Base-by-base conservation (phyloP, 2,113 vertebrate genomes). In the Sander lucioperca region DNA sequence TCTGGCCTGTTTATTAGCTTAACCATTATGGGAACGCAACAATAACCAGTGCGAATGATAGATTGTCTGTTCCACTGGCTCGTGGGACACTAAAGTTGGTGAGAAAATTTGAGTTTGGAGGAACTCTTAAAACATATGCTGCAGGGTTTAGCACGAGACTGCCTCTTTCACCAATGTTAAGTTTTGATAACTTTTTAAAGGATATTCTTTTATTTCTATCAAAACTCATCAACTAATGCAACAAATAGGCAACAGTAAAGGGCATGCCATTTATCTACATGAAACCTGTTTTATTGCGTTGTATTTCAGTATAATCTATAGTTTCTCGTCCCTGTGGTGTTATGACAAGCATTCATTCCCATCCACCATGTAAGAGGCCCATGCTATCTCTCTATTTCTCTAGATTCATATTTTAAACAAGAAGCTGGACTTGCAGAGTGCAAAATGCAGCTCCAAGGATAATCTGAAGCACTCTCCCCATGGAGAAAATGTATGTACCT, bases 341-440 rank as follows among this genome's bases (percentile, higher is more conserved):
- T 56, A 14, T 39, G 33, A 53, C 1, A 58, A 68, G 30, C 39
- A 27, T 64, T 78, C 21, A 53, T 33, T 36, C 67, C 16, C 36
- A 62, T 70, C 19, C 73, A n/a, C 33, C 25, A 19, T 80, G 47
- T 65, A 90, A 92, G 47, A 67, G 50, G 56, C 67, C 57, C 79
- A 83, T 61, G 61, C 71, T 89, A 68, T 92, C 74, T 94, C 72
- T 95, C 85, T 91, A 91, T 95, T 90, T 89, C 96, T 97, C 94
- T 97, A 99, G 97, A 97, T 96, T 96, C 97, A 96, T 83, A 97
- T 98, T 96, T 96, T 97, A 97, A 97, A 95, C 96, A 96, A 96
- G 97, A 98, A 96, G 96, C 96, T 96, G 91, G 96, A 98, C 97
- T 96, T 97, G 92, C 94, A 96, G 53, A 96, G 39, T 43, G 10